Evolutionary conservation across 2,113 vertebrate species (phyloP), one percentile per base, ranked within the genome.

Genomic region (Callaeas wilsoni): DNA sequence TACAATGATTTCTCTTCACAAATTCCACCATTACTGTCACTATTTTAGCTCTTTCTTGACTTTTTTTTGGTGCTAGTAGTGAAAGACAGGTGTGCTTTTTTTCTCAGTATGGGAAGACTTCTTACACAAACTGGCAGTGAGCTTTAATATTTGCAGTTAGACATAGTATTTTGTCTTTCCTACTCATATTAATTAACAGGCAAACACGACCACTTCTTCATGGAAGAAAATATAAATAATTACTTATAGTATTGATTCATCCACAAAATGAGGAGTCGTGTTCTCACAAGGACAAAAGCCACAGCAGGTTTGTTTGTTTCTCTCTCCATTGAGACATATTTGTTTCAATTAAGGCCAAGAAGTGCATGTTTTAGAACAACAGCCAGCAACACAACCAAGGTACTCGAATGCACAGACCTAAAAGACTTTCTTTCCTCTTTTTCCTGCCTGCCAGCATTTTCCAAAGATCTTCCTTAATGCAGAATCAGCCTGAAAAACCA

Each of bases 381-480:
- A 93, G 90, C 94, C 76, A 97, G 81, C n/a, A 56, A 90, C 81
- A 94, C 93, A 89, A 95, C 37, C 93, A 89, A 92, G 32, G 60
- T 85, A 88, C 83, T 93, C 26, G 7, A 87, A 94, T 75, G 91
- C 95, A 93, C 47, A 78, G 74, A 89, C 64, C 91, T 81, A 77
- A 97, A 96, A 97, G 87, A 79, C 59, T 93, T 86, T 77, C 42
- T 62, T 92, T 87, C 74, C 82, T 41, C 62, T 83, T 88, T 86
- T 80, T 95, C 69, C 84, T 74, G 76, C 91, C 84, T 92, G 90
- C 86, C 83, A 96, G 95, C 74, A 92, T 84, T 89, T 94, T 95
- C 89, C 82, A 98, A 96, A 97, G 96, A 91, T 96, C 95, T 94
- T 96, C 94, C 89, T 96, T 97, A 97, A 97, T 87, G 93, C 95